Base-by-base conservation (phyloP, 2,797 vertebrate genomes). In the Sebastes trivittatus region DNA sequence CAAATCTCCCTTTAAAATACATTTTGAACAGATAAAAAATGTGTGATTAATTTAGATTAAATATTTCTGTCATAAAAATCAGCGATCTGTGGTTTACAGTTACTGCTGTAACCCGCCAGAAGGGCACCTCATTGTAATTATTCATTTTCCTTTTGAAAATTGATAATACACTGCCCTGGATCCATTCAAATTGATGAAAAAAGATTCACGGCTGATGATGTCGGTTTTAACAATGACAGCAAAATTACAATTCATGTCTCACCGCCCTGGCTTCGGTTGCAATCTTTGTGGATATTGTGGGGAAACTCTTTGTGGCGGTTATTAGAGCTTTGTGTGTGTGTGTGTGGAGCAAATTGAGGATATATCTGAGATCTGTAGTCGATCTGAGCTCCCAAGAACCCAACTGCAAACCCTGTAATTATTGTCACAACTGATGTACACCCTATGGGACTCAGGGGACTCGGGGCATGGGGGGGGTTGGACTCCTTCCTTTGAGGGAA, bases 331-430 rank as follows among this genome's bases (percentile, higher is more conserved):
- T 70, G 46, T 49, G 46, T 49, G 46, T 46, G 38, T 42, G 32
- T 42, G 32, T 70, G 49, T 66, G 34, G 59, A 66, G 46, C 63
- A 81, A 68, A 72, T 11, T 74, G 72, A 65, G 29, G 62, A 66
- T 68, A 60, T 85, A 71, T 70, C 38, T 70, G 11, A 9, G 68
- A 75, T 86, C 73, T 77, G 71, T 30, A 55, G 73, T 56, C 80
- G 52, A 69, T 66, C 79, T 58, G 58, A 78, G 34, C 46, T 49
- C 49, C 64, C 67, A 32, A 65, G 10, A 80, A 74, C 83, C 73
- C 73, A 67, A 75, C 77, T 74, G 70, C 66, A 83, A 86, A 81
- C 69, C 72, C 56, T 61, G 65, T 72, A 89, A 80, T 91, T 84
- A 87, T 78, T 77, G 74, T 46, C 72, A 69, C 75, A 74, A 79